Evolutionary conservation across 37 sponge, comb jelly and placozoan genomes (phyloP), one percentile per base, ranked within the genome.

Genomic region (Oopsacas minuta): DNA sequence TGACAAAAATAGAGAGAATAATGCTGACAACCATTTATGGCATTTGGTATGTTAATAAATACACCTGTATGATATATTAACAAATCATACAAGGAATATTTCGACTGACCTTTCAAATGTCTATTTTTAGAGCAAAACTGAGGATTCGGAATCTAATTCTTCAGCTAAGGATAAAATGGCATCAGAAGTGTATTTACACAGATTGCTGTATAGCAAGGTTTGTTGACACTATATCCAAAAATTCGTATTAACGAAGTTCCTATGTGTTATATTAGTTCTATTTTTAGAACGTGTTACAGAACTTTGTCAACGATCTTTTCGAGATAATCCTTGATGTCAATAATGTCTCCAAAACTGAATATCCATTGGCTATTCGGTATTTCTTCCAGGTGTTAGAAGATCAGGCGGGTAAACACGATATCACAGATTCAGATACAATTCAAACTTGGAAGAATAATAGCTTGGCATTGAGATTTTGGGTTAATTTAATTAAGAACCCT

Each of bases 391-490:
- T 98, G 85, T 87, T 98, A n/a, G 96, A 98, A 85, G 83, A 86
- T 32, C 88, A 95, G 52, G 99, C 99, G 0, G 89, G 52, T 0
- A 83, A 82, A n/a, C 38, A 39, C 22, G 83, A 85, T 34, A 88
- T 95, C 23, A 52, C 51, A 8, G 99, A 98, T 53, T 88, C 86
- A 10, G 96, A 93, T 32, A 86, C 91, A 22, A 53, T 98, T 17
- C 95, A 95, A 82, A 92, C 89, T 12, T 98, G 99, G 99, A 98
- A 98, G 86, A 98, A 90, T 39, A 98, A 98, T 81, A 93, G 94
- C 53, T 85, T 95, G 23, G 88, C 91, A 0, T 88, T 97, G 39
- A 82, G 95, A 23, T 97, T 97, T 86, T 97, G 95, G 94, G 91
- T 97, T 36, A 97, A 94, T 89, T 36, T 97, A 25, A 93, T 97